phyloP scores from a whole-genome alignment of 2,888 invertebrate species.

The Zygothrica quintamaculata region DNA sequence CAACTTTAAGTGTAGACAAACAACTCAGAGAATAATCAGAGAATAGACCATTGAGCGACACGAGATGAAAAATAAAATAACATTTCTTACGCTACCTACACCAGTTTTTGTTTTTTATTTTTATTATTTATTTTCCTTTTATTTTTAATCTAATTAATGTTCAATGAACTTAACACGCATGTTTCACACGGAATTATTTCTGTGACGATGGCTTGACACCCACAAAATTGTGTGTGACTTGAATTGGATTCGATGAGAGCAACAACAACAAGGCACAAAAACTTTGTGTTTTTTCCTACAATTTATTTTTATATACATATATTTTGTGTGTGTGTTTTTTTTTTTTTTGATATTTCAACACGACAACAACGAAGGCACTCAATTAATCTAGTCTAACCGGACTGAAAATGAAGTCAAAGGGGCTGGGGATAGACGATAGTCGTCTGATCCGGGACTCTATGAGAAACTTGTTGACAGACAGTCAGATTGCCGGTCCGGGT shows the following conservation, averaged over 20 bases:
- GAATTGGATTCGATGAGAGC: slow-evolving; percentile 57
- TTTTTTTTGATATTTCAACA: slow-evolving; percentile 42
- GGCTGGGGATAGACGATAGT: slow-evolving; percentile 32
- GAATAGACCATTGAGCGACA: slow-evolving; percentile 46
- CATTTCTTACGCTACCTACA: neutral
- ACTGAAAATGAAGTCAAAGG: slow-evolving; percentile 62
- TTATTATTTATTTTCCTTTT: slow-evolving; percentile 42
- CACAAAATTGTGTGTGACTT: slow-evolving; percentile 60
- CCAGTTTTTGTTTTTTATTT: slow-evolving; percentile 46
- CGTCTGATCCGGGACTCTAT: slow-evolving; percentile 54
- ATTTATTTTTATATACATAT: too few relatives aligned
- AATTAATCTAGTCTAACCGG: slow-evolving; percentile 81
- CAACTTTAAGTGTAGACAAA: slow-evolving; percentile 27
- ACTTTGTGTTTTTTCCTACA: slow-evolving; percentile 21
- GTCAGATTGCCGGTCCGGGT: slow-evolving; percentile 41
- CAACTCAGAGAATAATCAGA: slow-evolving; percentile 19
- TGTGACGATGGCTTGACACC: slow-evolving; percentile 47
- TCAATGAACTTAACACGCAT: slow-evolving; percentile 71
- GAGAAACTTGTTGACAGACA: slow-evolving; percentile 73
- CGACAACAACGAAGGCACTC: slow-evolving; percentile 60
- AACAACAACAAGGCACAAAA: slow-evolving; percentile 37
- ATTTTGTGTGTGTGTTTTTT: too few relatives aligned
- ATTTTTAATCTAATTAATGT: slow-evolving; percentile 71
- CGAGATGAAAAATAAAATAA: slow-evolving; percentile 30
- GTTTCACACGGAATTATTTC: slow-evolving; percentile 48